Conservation (phyloP, 1,140 invertebrate genomes). For the Macrobrachium rosenbergii region DNA sequence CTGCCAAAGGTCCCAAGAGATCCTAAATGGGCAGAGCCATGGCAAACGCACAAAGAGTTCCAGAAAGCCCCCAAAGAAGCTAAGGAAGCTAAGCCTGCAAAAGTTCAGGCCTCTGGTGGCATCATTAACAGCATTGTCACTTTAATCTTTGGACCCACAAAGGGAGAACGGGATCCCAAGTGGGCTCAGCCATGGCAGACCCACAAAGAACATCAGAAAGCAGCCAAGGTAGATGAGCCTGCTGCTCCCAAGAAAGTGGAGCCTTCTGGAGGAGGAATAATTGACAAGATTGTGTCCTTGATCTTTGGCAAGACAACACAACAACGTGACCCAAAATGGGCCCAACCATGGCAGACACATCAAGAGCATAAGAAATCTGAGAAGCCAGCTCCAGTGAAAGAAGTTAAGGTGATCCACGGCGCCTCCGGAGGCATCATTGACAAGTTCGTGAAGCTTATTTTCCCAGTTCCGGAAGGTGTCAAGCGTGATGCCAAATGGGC, state of each 20-base stretch:
- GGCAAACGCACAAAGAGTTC: conserved; percentile 47
- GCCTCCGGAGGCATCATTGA: not conserved
- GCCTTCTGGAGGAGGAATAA: not conserved
- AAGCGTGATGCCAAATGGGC: conserved; percentile 49
- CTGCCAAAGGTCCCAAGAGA: conserved; percentile 9
- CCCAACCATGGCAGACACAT: conserved; percentile 22
- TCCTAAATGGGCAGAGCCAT: conserved; percentile 54
- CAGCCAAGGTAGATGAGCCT: not conserved
- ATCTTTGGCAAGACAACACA: no score
- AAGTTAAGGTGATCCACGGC: no score
- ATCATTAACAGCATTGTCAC: conserved; percentile 49
- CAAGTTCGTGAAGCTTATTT: conserved; percentile 10
- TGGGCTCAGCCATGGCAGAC: conserved; percentile 60
- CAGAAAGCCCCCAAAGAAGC: not conserved
- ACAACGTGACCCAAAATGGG: not conserved
- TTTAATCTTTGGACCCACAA: conserved; percentile 42
- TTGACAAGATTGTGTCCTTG: not conserved
- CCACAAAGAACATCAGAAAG: conserved; percentile 32
- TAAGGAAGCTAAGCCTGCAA: not conserved
- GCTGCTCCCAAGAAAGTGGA: not conserved
- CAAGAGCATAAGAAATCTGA: not conserved
- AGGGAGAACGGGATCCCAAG: conserved; percentile 39
- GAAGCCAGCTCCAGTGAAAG: not conserved
- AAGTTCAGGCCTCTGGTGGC: conserved; percentile 1
- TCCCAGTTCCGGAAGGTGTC: not conserved